Conservation (phyloP, 2,113 vertebrate species). For the Sander lucioperca region DNA sequence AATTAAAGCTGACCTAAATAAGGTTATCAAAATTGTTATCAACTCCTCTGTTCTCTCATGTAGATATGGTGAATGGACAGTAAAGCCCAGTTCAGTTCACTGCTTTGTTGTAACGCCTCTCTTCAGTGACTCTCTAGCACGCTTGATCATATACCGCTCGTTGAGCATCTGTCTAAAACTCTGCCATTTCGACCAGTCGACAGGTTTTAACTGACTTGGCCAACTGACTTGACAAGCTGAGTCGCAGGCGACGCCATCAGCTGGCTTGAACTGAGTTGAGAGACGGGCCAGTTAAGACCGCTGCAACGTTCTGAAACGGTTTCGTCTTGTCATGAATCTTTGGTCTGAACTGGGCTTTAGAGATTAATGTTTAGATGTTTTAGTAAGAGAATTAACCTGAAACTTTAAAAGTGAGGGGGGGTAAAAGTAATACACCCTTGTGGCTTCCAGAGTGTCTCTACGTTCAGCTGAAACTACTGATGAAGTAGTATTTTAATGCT, state of each 20-base stretch:
- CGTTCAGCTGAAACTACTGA: not conserved
- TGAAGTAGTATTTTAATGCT: not conserved
- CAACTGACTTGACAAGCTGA: too few relatives aligned
- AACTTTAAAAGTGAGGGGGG: not conserved
- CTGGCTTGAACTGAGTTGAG: too few relatives aligned
- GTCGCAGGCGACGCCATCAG: too few relatives aligned
- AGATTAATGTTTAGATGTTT: not conserved
- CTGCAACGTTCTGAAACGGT: too few relatives aligned
- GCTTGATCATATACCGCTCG: too few relatives aligned
- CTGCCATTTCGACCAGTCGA: too few relatives aligned
- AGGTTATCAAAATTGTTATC: not conserved
- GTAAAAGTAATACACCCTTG: not conserved
- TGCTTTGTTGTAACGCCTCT: too few relatives aligned
- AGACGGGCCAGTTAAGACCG: too few relatives aligned
- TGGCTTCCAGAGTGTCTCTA: not conserved
- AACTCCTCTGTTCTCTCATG: not conserved
- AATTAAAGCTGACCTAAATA: not conserved
- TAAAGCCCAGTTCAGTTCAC: not conserved
- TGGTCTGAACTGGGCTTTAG: not conserved
- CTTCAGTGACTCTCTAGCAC: too few relatives aligned
- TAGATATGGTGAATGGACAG: not conserved
- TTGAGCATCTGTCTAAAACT: too few relatives aligned
- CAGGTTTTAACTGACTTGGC: too few relatives aligned
- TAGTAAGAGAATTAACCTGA: not conserved
- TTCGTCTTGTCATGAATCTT: too few relatives aligned